Evolutionary conservation across 2,113 vertebrate species (phyloP), one percentile per base, ranked within the genome.

Genomic region (Albula glossodonta): DNA sequence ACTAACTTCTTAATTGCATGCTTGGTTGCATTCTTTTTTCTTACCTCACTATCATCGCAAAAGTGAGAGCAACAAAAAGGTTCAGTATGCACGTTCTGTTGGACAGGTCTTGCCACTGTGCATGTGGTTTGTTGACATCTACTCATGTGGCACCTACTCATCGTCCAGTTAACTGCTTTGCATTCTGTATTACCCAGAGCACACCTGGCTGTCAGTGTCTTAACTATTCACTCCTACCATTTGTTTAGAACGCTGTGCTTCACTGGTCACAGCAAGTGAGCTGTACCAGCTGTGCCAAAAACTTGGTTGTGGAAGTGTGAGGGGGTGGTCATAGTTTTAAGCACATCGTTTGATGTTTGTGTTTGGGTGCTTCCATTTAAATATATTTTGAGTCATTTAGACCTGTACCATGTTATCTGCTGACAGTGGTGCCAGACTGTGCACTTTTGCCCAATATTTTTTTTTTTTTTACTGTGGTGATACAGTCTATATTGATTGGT

Each of bases 191-290:
- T 92, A 87, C 90, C 91, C 89, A 49, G 83, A 82, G 89, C 89
- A 92, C 94, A 94, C 93, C 92, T 94, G 93, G 87, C 89, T 88
- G 81, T 86, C 86, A 9, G 81, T 87, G 87, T 85, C 86, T 87
- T 92, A 92, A 92, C 94, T 95, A 91, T 95, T 95, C 91, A 90
- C 90, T 92, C 31, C 89, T 84, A 74, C 87, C 93, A 88, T 94
- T 95, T 95, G 91, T 89, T 88, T 90, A 88, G 84, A 83, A 89
- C 84, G 88, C 89, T 93, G 92, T 60, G 94, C 91, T 91, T 91
- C 90, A 87, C 91, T 93, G 87, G 88, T 90, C 93, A 90, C 90
- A 89, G 84, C 90, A 41, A 41, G 31, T 41, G 31, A 41, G 70
- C 88, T 90, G 74, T 87, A 90, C 91, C 95, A 95, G 94, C 95